Percentiles rank a stretch among this genome's conserved stretches.
Evolutionary conservation across 2,888 invertebrate genomes (phyloP).

Genomic region (Aethes cnicana): DNA sequence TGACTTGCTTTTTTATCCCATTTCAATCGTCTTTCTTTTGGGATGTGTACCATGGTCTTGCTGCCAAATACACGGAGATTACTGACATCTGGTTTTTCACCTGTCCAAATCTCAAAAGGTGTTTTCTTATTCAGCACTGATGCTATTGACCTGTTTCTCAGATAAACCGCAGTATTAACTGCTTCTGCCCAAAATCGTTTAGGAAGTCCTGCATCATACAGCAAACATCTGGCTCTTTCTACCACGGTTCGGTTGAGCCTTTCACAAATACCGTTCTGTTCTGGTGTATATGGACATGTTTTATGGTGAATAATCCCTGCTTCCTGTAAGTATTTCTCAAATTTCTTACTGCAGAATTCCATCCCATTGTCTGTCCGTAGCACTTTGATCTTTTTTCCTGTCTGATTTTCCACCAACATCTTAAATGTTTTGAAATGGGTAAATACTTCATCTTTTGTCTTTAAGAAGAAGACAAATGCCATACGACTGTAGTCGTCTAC

Average conservation of each 20-base stretch:
- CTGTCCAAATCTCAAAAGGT: slow-evolving; percentile 36
- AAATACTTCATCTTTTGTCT: slow-evolving; percentile 1
- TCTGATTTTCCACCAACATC: slow-evolving; percentile 28
- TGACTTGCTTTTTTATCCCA: slow-evolving; percentile 35
- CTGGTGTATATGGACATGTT: slow-evolving; percentile 34
- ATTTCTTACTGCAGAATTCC: slow-evolving; percentile 33
- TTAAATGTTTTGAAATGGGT: slow-evolving; percentile 22
- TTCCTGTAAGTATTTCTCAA: slow-evolving; percentile 30
- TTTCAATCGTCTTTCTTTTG: slow-evolving; percentile 34
- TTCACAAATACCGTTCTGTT: slow-evolving; percentile 38
- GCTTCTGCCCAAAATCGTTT: slow-evolving; percentile 38
- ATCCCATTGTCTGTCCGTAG: slow-evolving; percentile 31
- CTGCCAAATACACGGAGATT: slow-evolving; percentile 33
- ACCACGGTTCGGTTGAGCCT: slow-evolving; percentile 33
- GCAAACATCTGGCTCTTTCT: slow-evolving; percentile 33
- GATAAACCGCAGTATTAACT: slow-evolving; percentile 32
- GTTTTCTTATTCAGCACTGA: slow-evolving; percentile 32
- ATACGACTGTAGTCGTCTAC: neutral
- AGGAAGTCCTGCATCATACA: slow-evolving; percentile 33
- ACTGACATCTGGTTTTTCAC: slow-evolving; percentile 32
- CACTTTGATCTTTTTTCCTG: slow-evolving; percentile 18
- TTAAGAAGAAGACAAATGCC: slow-evolving; percentile 1
- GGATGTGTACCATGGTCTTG: slow-evolving; percentile 35
- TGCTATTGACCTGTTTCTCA: slow-evolving; percentile 31
- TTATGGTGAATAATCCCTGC: slow-evolving; percentile 37